Base-by-base conservation (phyloP, 2,113 vertebrate species). In the Protobothrops mucrosquamatus region DNA sequence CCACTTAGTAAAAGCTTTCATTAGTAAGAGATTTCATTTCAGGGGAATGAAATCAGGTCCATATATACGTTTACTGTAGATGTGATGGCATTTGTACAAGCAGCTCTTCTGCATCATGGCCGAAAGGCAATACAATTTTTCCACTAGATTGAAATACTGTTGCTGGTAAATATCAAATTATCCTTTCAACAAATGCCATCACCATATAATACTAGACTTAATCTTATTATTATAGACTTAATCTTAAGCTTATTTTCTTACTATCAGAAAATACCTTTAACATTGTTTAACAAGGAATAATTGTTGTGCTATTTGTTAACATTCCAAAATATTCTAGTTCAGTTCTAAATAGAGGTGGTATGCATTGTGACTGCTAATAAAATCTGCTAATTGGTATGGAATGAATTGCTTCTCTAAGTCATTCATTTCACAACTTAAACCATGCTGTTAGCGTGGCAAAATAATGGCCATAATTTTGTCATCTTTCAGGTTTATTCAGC, bases 391-490 rank as follows among this genome's bases (percentile, higher is more conserved):
- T 89, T 94, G 94, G 88, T 94, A 89, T 46, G 22, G 39, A 93
- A 91, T 94, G 26, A 97, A 94, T 94, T 87, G 85, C 39, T 59
- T 90, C 92, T 91, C 92, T 26, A 91, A 96, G 90, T 94, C 93
- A 95, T n/a, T 93, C 8, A 85, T 92, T 96, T 93, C 51, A 89
- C 94, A 94, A 29, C 59, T 94, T 91, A 95, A 92, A 91, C 94
- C 93, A 86, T 92, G 96, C 90, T 95, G 61, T 93, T 69, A 64
- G 22, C 87, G 18, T 87, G 92, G 92, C 95, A 96, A 92, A 12
- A 94, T 64, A 90, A 85, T 59, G 85, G 90, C 93, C 43, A 88
- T 48, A 96, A 74, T 26, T 57, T 54, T 34, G 93, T 57, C 95
- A 54, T 59, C 61, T 96, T 94, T 95, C 34, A 43, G 74, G 18